phyloP scores from a whole-genome alignment of 2,113 vertebrate genomes.

The Platanista minor region DNA sequence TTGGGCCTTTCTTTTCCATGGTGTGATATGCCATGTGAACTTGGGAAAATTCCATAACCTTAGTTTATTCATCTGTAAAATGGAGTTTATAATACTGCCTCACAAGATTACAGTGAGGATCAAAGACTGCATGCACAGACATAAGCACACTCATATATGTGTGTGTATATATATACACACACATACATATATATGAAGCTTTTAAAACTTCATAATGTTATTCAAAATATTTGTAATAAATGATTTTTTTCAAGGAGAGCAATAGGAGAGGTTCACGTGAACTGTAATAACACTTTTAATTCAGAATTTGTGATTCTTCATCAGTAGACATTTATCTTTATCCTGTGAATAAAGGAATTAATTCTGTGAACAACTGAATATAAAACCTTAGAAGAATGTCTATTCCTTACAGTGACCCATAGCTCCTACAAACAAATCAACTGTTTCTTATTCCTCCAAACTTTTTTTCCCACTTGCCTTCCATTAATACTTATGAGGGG shows the following conservation, averaged over 20 bases:
- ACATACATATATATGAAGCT: not conserved
- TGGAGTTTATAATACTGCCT: slow-evolving; percentile 22
- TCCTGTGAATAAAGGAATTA: not conserved
- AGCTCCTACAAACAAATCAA: not conserved
- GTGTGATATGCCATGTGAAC: not conserved
- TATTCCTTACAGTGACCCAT: not conserved
- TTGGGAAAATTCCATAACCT: slow-evolving; percentile 5
- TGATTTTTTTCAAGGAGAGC: not conserved
- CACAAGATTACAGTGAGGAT: not conserved
- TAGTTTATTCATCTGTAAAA: slow-evolving; percentile 32
- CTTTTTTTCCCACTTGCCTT: not conserved
- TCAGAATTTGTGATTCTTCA: slow-evolving; percentile 16
- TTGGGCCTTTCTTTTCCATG: not conserved
- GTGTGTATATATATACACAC: not conserved
- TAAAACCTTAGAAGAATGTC: not conserved
- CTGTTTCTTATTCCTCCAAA: not conserved
- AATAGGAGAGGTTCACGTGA: not conserved
- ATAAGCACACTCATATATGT: not conserved
- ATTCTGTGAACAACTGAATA: slow-evolving; percentile 1
- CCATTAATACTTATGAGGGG: not conserved
- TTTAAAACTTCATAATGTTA: slow-evolving; percentile 8
- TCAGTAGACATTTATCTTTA: slow-evolving; percentile 16
- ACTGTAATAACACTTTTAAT: not conserved
- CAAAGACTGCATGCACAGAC: not conserved
- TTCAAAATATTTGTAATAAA: not conserved